Evolutionary conservation across 2,113 vertebrate species (phyloP).

Genomic region (Cyanoliseus patagonus): DNA sequence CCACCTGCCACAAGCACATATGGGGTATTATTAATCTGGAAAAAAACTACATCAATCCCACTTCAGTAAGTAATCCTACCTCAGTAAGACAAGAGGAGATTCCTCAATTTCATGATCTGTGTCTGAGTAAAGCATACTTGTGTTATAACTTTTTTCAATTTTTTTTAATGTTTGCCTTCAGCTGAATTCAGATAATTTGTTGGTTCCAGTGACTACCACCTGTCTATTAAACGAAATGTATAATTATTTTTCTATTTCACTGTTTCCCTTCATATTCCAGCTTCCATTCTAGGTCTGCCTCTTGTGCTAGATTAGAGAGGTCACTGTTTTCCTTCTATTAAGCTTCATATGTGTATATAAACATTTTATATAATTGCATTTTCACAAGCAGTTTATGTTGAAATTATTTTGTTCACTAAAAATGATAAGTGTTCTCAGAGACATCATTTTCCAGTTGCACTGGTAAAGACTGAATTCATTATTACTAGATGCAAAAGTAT

Average conservation of each 20-base stretch:
- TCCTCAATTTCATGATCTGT: neutral
- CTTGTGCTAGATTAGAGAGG: neutral
- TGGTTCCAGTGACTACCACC: neutral
- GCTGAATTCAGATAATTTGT: neutral
- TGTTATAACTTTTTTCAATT: neutral
- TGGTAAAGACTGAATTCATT: neutral
- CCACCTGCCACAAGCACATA: neutral
- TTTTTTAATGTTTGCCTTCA: neutral
- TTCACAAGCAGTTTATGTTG: neutral
- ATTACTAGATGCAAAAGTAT: neutral
- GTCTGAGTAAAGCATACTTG: neutral
- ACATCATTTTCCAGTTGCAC: neutral
- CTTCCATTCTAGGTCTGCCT: neutral
- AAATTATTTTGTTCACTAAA: neutral
- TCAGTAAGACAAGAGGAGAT: neutral
- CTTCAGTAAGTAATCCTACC: neutral
- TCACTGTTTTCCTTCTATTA: neutral
- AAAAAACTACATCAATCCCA: neutral
- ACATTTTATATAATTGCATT: neutral
- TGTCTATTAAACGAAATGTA: neutral
- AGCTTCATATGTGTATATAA: neutral
- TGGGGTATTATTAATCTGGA: neutral
- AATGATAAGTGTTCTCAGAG: neutral
- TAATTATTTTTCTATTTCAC: neutral
- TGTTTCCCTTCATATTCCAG: neutral